phyloP scores from a whole-genome alignment of 2,888 invertebrate genomes.

The Bedellia somnulentella region DNA sequence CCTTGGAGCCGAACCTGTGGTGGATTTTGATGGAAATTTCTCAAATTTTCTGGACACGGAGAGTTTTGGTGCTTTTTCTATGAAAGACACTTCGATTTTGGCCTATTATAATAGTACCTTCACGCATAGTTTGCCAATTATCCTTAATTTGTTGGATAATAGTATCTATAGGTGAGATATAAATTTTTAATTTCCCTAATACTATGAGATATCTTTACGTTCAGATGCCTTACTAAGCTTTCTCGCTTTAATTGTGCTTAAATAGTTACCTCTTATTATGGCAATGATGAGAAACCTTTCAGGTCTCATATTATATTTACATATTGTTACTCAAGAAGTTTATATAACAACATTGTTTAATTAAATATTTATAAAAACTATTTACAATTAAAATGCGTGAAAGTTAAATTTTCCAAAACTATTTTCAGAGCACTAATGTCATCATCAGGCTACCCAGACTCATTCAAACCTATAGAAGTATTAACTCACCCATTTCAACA shows the following conservation, averaged over 20 bases:
- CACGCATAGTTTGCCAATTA: slow-evolving; percentile 76
- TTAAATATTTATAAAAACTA: too few relatives aligned
- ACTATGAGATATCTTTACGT: too few relatives aligned
- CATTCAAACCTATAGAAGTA: slow-evolving; percentile 65
- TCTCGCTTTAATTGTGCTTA: too few relatives aligned
- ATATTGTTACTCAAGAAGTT: too few relatives aligned
- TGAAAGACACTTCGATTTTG: slow-evolving; percentile 62
- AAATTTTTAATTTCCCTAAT: too few relatives aligned
- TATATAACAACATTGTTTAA: too few relatives aligned
- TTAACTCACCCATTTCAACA: slow-evolving; percentile 72
- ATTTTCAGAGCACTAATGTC: slow-evolving; percentile 32
- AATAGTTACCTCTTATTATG: too few relatives aligned
- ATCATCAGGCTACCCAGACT: slow-evolving; percentile 29
- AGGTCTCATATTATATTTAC: too few relatives aligned
- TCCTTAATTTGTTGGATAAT: slow-evolving; percentile 73
- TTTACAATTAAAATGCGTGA: too few relatives aligned
- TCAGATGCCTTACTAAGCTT: too few relatives aligned
- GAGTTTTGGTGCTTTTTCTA: slow-evolving; percentile 68
- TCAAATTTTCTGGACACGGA: slow-evolving; percentile 63
- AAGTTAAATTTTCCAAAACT: too few relatives aligned
- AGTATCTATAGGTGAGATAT: slow-evolving; percentile 67
- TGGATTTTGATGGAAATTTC: slow-evolving; percentile 68
- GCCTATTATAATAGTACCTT: slow-evolving; percentile 78
- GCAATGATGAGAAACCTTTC: too few relatives aligned
- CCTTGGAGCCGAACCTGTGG: slow-evolving; percentile 38